Evolutionary conservation across 1,140 invertebrate genomes (phyloP).

Genomic region (Tribolium madens): DNA sequence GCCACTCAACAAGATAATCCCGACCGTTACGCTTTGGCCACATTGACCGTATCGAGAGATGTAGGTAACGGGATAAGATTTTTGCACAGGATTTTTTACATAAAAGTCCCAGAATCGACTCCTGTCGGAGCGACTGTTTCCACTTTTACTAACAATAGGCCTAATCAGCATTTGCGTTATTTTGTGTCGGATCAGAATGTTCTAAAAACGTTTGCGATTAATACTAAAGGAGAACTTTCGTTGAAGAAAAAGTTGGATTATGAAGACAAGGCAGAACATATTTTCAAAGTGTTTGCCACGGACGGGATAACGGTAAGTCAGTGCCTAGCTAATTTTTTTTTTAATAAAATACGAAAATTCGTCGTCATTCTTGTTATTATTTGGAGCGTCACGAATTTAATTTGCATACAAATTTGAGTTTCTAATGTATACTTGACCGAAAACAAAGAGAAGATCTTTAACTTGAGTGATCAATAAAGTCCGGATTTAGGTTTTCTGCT

Average conservation of each 20-base stretch:
- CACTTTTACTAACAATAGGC: constrained; percentile 72
- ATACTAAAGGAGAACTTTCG: constrained; percentile 83
- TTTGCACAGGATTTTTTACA: constrained; percentile 78
- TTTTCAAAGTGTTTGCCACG: constrained; percentile 85
- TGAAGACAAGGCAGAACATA: constrained; percentile 78
- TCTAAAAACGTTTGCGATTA: constrained; percentile 79
- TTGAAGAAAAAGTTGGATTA: constrained; percentile 84
- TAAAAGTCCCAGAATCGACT: constrained; percentile 81
- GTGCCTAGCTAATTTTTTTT: background rate
- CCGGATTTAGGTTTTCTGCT: no score
- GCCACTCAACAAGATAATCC: constrained; percentile 79
- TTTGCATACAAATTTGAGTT: background rate
- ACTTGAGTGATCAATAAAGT: no score
- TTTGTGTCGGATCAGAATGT: constrained; percentile 75
- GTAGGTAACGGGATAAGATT: constrained; percentile 70
- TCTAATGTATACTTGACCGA: background rate
- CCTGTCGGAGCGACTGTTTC: constrained; percentile 78
- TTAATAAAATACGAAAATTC: background rate
- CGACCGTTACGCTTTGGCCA: constrained; percentile 88
- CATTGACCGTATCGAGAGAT: constrained; percentile 74
- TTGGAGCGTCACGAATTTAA: background rate
- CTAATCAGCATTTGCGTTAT: constrained; percentile 72
- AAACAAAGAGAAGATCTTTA: background rate
- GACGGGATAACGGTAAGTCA: constrained; percentile 80
- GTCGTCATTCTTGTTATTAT: background rate